A percentile compares a stretch with the other conserved stretches of the same genome.
phyloP scores from a whole-genome alignment of 2,797 vertebrate genomes.

The Leucoraja ocellata region DNA sequence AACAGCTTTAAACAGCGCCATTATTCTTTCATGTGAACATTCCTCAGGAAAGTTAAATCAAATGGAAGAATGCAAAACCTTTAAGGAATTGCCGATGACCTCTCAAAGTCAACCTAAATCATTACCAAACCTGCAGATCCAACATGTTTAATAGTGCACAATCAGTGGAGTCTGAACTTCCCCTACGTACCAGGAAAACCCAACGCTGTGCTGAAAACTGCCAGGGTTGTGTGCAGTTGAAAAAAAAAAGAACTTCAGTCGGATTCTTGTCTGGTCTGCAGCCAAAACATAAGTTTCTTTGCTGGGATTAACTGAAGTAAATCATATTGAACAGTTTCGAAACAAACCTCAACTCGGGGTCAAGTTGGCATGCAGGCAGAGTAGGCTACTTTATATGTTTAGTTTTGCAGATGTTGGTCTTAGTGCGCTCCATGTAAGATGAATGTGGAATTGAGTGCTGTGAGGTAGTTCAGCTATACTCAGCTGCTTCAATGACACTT shows the following conservation, averaged over 20 bases:
- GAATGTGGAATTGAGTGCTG: constrained; percentile 21
- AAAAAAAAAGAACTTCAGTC: not conserved
- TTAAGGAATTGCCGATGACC: constrained; percentile 27
- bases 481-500: not conserved
- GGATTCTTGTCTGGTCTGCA: constrained; percentile 6
- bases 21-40: constrained; percentile 33
- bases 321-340: constrained; percentile 34
- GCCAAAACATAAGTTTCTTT: constrained; percentile 38
- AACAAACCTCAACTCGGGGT: constrained; percentile 28
- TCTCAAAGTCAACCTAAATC: constrained; percentile 25
- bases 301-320: constrained; percentile 32
- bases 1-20: not conserved
- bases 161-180: not conserved
- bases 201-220: not conserved
- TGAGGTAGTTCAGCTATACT: not conserved
- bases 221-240: not conserved
- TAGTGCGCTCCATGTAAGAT: not conserved
- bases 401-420: constrained; percentile 6
- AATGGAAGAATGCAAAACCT: constrained; percentile 17
- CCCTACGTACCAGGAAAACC: not conserved
- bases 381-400: constrained; percentile 18
- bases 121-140: not conserved
- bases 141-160: not conserved
- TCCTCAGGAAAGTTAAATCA: constrained; percentile 33
- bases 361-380: constrained; percentile 27